A percentile compares a stretch with the other conserved stretches of the same genome.
These are phyloP conservation scores for Lagocephalus sceleratus DNA, from an alignment of 2,797 vertebrate species.

Conservation along the genomic window DNA sequence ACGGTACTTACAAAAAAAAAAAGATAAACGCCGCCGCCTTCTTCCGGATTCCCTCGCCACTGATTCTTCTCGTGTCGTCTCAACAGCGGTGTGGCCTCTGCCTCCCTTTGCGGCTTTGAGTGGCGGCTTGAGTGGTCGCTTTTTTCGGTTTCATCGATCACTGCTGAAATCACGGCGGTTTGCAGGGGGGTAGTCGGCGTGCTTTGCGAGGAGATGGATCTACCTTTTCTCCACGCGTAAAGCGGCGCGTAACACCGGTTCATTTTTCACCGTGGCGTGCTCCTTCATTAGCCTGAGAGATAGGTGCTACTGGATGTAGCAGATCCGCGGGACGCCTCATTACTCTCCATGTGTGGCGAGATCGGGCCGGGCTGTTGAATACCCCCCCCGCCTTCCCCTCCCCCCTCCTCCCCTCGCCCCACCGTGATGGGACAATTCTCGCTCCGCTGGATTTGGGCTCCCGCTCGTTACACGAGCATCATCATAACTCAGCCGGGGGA, in stretches of 20 bases:
- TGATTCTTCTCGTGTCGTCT: no score
- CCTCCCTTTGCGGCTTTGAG: background rate
- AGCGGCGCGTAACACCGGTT: slow-evolving; percentile 34
- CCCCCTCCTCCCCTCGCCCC: background rate
- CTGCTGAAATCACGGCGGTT: slow-evolving; percentile 28
- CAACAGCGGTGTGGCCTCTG: no score
- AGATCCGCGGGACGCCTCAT: slow-evolving; percentile 54
- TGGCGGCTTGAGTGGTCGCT: background rate
- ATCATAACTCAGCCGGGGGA: slow-evolving; percentile 47
- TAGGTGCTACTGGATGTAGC: slow-evolving; percentile 22
- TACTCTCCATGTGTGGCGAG: slow-evolving; percentile 45
- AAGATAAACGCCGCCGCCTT: no score
- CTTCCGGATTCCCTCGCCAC: no score
- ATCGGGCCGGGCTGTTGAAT: slow-evolving; percentile 36
- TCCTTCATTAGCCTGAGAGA: slow-evolving; percentile 62
- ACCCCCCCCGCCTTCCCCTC: slow-evolving; percentile 28
- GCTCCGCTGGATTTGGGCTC: slow-evolving; percentile 42
- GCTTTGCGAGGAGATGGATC: no score
- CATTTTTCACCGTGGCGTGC: slow-evolving; percentile 60
- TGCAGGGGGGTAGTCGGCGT: no score
- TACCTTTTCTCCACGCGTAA: slow-evolving; percentile 11
- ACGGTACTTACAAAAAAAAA: no score
- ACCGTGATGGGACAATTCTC: slow-evolving; percentile 24
- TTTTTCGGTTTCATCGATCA: slow-evolving; percentile 63
- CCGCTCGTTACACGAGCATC: slow-evolving; percentile 45